Conservation (phyloP, 2,797 vertebrate genomes). For the Lutjanus campechanus region DNA sequence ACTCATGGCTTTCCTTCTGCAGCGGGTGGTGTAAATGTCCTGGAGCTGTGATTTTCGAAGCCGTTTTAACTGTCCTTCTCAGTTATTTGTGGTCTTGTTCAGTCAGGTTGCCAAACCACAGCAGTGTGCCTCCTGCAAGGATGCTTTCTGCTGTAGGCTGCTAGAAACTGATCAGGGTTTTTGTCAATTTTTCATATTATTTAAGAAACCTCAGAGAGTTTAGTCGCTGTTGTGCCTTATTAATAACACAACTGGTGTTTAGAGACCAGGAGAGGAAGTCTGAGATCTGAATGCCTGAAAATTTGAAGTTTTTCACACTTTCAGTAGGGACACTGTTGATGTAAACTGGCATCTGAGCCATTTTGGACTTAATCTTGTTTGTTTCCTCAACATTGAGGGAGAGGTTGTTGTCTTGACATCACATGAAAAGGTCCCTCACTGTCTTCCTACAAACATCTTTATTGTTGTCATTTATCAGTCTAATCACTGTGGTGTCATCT, state of each 20-base stretch:
- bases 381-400: no score
- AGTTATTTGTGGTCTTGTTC: neutral
- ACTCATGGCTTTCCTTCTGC: no score
- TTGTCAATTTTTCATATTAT: neutral
- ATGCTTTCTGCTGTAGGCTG: neutral
- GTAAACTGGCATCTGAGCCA: neutral
- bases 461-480: no score
- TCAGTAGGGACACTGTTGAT: neutral
- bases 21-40: no score
- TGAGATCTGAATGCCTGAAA: neutral
- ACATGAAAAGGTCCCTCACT: no score
- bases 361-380: neutral
- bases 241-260: neutral
- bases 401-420: no score
- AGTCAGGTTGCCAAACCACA: neutral
- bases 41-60: neutral
- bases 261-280: neutral
- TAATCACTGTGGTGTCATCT: no score
- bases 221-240: neutral
- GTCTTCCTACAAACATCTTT: no score
- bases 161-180: neutral
- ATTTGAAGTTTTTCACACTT: neutral
- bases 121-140: neutral
- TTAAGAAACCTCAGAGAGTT: neutral
- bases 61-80: neutral